These are phyloP conservation scores for Strigamia transsilvanica DNA, from an alignment of 2,888 invertebrate species.

Conservation along the genomic window DNA sequence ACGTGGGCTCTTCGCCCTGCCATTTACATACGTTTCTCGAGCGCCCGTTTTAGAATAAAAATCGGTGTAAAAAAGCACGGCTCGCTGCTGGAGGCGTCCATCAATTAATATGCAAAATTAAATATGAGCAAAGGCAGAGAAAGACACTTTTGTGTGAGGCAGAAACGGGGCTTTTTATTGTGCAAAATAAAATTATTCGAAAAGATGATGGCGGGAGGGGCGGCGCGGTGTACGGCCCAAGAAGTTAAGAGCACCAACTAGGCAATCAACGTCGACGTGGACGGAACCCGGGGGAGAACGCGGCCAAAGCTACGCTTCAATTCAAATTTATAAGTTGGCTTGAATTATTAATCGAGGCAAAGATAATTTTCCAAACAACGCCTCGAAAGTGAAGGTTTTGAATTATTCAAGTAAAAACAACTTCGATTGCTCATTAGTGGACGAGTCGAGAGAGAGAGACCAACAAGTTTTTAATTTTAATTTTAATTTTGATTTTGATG, in stretches of 20 bases:
- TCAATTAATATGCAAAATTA: constrained; percentile 49
- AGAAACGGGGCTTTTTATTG: constrained; percentile 37
- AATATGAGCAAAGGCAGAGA: constrained; percentile 46
- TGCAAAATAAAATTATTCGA: constrained; percentile 48
- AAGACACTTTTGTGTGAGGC: constrained; percentile 41
- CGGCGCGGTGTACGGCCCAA: neutral
- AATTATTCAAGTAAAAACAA: constrained; percentile 48
- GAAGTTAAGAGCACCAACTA: constrained; percentile 44
- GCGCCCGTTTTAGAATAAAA: constrained; percentile 32
- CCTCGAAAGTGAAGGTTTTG: constrained; percentile 41
- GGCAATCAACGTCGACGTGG: constrained; percentile 49
- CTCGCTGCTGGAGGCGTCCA: constrained; percentile 47
- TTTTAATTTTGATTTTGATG: neutral
- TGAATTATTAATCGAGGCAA: constrained; percentile 54
- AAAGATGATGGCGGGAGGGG: constrained; percentile 29
- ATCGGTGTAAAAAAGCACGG: constrained; percentile 49
- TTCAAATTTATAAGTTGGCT: constrained; percentile 54
- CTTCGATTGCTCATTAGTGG: constrained; percentile 46
- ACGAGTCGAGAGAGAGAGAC: neutral
- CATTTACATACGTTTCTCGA: constrained; percentile 37
- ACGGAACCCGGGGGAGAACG: constrained; percentile 43
- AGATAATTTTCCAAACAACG: constrained; percentile 46
- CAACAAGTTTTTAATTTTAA: too few relatives aligned
- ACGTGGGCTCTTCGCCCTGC: constrained; percentile 49
- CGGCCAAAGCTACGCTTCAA: constrained; percentile 52